Conservation (phyloP, 2,888 invertebrate species). For the Pseudolycoriella hygida region DNA sequence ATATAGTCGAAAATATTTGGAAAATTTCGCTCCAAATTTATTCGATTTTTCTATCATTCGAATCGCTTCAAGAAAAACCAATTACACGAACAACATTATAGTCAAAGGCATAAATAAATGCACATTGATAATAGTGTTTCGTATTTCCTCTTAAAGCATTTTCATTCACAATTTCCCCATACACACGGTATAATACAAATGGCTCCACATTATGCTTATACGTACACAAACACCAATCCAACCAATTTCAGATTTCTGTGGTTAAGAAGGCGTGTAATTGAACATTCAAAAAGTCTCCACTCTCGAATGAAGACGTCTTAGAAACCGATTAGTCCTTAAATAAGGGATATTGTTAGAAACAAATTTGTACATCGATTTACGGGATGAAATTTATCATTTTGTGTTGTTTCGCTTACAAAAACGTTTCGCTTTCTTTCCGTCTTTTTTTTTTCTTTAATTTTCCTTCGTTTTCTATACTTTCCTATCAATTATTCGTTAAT, state of each 20-base stretch:
- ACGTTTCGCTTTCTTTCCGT: background rate
- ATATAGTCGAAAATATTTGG: too few relatives aligned
- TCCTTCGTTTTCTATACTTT: background rate
- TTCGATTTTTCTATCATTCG: too few relatives aligned
- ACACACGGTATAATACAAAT: too few relatives aligned
- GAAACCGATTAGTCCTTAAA: slow-evolving; percentile 6
- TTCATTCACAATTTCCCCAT: background rate
- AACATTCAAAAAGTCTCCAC: slow-evolving; percentile 26
- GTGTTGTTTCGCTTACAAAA: background rate
- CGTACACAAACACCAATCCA: background rate
- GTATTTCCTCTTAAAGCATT: background rate
- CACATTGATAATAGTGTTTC: too few relatives aligned
- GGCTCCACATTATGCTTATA: too few relatives aligned
- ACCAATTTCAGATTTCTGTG: slow-evolving; percentile 16
- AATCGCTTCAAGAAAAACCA: too few relatives aligned
- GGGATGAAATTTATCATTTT: background rate
- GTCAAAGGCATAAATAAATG: too few relatives aligned
- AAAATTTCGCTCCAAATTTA: too few relatives aligned
- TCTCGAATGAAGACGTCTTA: slow-evolving; percentile 8
- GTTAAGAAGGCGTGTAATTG: slow-evolving; percentile 33
- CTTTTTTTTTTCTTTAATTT: background rate
- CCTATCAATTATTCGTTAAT: background rate
- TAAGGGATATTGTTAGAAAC: slow-evolving; percentile 4
- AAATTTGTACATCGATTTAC: background rate
- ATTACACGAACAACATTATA: too few relatives aligned